Evolutionary conservation across 2,888 invertebrate genomes (phyloP).

Genomic region (Limnephilus lunatus): DNA sequence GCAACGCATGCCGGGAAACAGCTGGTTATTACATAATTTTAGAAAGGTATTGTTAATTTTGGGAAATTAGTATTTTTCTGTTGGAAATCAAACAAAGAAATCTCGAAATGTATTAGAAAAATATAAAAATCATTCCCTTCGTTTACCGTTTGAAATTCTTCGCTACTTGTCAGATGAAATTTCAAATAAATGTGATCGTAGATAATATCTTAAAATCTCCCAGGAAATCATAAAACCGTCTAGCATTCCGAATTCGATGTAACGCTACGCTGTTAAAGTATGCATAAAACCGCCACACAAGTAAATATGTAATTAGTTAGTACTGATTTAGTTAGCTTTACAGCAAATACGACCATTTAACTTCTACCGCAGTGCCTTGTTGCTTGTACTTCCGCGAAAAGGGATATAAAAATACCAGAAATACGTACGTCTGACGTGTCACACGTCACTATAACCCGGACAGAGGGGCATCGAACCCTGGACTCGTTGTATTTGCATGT

Average conservation of each 20-base stretch:
- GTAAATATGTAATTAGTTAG: not conserved
- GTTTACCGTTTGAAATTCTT: not conserved
- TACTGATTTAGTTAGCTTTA: not conserved
- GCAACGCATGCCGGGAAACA: no score
- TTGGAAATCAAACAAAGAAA: not conserved
- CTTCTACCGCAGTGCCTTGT: not conserved
- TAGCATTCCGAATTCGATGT: not conserved
- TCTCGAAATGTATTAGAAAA: not conserved
- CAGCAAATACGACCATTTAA: not conserved
- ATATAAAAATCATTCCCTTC: not conserved
- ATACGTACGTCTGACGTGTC: conserved; percentile 45
- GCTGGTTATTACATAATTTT: no score
- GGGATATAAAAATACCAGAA: conserved; percentile 58
- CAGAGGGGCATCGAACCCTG: conserved; percentile 18
- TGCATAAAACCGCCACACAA: not conserved
- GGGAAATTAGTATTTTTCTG: no score
- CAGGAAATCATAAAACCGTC: not conserved
- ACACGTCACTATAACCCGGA: conserved; percentile 27
- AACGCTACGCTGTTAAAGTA: not conserved
- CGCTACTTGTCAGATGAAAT: not conserved
- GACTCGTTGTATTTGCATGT: not conserved
- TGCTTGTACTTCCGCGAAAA: conserved; percentile 17
- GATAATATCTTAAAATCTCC: not conserved
- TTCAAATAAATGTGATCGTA: not conserved
- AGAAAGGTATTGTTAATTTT: no score